Evolutionary conservation across 1,140 invertebrate species (phyloP), one percentile per base, ranked within the genome.

Genomic region (Oncopodura yosiiana): DNA sequence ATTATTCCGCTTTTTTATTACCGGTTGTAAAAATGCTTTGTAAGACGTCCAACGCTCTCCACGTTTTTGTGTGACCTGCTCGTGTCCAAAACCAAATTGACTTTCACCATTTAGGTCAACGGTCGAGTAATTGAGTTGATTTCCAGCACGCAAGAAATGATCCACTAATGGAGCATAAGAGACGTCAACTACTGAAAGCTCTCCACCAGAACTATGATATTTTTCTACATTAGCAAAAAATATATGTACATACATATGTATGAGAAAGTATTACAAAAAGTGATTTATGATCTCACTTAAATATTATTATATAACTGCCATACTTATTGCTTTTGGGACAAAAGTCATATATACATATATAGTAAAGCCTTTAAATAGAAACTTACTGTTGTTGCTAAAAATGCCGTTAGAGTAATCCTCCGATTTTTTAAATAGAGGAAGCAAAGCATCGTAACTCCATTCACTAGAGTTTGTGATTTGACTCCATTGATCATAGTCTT

Each of bases 101-200:
- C 30, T 44, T 2, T 12, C 18, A 9, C 51, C 51, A 24, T 53
- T 53, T 9, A 44, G 30, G 36, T 53, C 51, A 2, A 44, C 43
- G 26, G 51, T 53, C 23, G 45, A 41, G 27, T 53, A 53, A 6
- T 42, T 42, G 3, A 53, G 19, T 46, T 53, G 26, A 9, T 49
- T 49, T 27, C 50, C 50, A 16, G 14, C 41, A 19, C 32, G 19
- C 9, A 53, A 24, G 29, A 53, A 43, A 29, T 29, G 29, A 24
- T 46, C 29, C 24, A 45, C 14, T 8, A 53, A 21, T 8, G 51
- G 51, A 24, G 51, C 32, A 19, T 38, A 37, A 16, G 12, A 39
- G 11, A 39, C 39, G 37, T 53, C 51, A 6, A 23, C 6, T 5
- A 51, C 49, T 11, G 21, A 29, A 18, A 51, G 23, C 21, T 51